phyloP scores from a whole-genome alignment of 37 sponge, comb jelly and placozoan species.

The Bolinopsis microptera region DNA sequence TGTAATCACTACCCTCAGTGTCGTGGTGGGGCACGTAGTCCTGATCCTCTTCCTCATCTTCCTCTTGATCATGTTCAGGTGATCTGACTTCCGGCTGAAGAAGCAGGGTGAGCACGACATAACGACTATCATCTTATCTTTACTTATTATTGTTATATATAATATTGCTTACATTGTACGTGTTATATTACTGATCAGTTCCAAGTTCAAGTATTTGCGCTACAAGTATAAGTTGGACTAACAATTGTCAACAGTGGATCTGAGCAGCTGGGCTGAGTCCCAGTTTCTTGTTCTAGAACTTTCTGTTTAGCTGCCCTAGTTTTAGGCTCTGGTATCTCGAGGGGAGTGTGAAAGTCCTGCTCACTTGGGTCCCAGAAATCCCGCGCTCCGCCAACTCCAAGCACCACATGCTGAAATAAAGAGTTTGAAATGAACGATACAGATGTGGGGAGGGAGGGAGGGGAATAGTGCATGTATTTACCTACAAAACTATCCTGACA shows the following conservation, averaged over 20 bases:
- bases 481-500: too few species aligned
- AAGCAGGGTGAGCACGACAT: too few species aligned
- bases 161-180: too few species aligned
- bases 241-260: not conserved
- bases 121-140: not conserved
- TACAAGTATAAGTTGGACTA: too few species aligned
- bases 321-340: not conserved
- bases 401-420: constrained; percentile 16
- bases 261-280: not conserved
- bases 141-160: not conserved
- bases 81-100: constrained; percentile 14
- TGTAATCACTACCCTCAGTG: constrained; percentile 8
- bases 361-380: constrained; percentile 6
- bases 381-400: constrained; percentile 7
- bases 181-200: too few species aligned
- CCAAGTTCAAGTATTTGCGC: too few species aligned
- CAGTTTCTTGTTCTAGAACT: not conserved
- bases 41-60: constrained; percentile 41
- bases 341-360: not conserved
- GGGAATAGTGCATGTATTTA: too few species aligned
- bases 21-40: not conserved
- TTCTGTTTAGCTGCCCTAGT: constrained; percentile 36
- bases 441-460: too few species aligned
- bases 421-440: too few species aligned
- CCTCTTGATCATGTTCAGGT: constrained; percentile 17